phyloP scores from a whole-genome alignment of 2,888 invertebrate species.

The Yponomeuta malinellus region DNA sequence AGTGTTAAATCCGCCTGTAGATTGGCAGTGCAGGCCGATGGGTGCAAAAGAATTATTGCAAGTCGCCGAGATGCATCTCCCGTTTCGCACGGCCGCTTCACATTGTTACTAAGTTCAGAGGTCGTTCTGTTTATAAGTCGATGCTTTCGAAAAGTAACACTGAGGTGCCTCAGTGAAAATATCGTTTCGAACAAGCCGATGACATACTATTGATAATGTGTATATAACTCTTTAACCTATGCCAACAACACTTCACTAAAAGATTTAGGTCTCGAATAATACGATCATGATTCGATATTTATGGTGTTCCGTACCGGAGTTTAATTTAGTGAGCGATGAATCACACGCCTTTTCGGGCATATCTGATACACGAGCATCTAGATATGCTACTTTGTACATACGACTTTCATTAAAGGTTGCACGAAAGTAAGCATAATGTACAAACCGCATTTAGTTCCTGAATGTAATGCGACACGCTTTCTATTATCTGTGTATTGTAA shows the following conservation, averaged over 20 bases:
- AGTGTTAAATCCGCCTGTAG: background rate
- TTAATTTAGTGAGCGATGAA: slow-evolving; percentile 17
- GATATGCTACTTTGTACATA: slow-evolving; percentile 14
- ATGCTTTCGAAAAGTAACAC: slow-evolving; percentile 72
- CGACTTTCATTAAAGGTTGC: slow-evolving; percentile 4
- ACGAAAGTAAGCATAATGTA: slow-evolving; percentile 10
- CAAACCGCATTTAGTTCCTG: background rate
- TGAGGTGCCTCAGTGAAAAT: slow-evolving; percentile 62
- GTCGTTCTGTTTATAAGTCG: slow-evolving; percentile 71
- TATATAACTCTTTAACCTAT: slow-evolving; percentile 59
- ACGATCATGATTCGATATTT: slow-evolving; percentile 31
- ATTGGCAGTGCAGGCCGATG: slow-evolving; percentile 43
- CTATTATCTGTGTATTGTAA: slow-evolving; percentile 2
- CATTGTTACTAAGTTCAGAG: slow-evolving; percentile 74
- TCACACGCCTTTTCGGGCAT: slow-evolving; percentile 13
- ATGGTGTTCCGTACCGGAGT: slow-evolving; percentile 22
- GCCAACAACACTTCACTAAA: slow-evolving; percentile 43
- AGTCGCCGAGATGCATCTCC: slow-evolving; percentile 64
- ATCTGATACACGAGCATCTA: slow-evolving; percentile 17
- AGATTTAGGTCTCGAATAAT: slow-evolving; percentile 32
- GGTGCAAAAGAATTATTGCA: slow-evolving; percentile 66
- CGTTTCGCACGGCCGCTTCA: slow-evolving; percentile 71
- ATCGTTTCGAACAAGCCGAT: slow-evolving; percentile 52
- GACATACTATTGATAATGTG: slow-evolving; percentile 72
- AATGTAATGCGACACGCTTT: slow-evolving; percentile 6